Conservation (phyloP, 2,113 vertebrate genomes). For the Elaphurus davidianus region DNA sequence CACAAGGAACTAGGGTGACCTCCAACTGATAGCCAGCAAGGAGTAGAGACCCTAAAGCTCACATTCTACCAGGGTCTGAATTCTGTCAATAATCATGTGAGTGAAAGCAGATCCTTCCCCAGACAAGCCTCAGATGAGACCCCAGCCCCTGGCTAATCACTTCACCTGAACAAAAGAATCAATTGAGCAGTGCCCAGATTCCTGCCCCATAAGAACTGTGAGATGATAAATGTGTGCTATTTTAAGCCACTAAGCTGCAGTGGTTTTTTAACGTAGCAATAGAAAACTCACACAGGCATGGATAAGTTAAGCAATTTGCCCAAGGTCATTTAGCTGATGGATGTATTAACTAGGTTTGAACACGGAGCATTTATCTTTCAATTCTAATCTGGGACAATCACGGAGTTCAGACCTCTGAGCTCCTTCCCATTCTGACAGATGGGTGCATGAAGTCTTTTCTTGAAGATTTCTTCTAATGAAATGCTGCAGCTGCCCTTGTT, state of each 20-base stretch:
- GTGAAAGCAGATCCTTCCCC: neutral
- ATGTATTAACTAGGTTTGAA: neutral
- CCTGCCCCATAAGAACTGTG: neutral
- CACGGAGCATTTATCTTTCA: neutral
- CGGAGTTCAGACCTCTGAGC: neutral
- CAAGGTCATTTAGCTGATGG: neutral
- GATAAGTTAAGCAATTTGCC: neutral
- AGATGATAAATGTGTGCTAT: neutral
- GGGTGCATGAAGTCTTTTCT: neutral
- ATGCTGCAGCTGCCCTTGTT: neutral
- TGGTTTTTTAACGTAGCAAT: neutral
- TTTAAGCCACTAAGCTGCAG: neutral
- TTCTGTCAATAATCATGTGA: neutral
- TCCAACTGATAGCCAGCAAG: neutral
- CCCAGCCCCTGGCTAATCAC: neutral
- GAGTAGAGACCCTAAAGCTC: neutral
- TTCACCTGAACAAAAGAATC: neutral
- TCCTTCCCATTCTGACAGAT: neutral
- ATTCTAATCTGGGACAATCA: neutral
- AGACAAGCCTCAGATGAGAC: neutral
- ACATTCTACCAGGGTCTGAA: neutral
- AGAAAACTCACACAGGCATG: neutral
- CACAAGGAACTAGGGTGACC: too few species aligned
- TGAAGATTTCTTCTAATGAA: neutral
- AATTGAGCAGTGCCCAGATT: neutral